Base-by-base conservation (phyloP, 2,797 vertebrate genomes). In the Aulostomus chinensis region DNA sequence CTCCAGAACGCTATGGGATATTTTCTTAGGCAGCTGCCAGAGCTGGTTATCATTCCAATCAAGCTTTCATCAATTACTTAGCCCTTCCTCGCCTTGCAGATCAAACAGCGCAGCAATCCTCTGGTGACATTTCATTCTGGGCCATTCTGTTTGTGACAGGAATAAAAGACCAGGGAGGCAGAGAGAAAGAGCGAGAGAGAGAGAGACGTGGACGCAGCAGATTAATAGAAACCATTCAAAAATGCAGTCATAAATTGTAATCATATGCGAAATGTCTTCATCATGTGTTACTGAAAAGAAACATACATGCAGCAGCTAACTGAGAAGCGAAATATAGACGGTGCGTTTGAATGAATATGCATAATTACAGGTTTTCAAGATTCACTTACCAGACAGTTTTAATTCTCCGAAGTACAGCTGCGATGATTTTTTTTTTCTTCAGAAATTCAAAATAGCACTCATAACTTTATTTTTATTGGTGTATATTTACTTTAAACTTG, bases 41-140 rank as follows among this genome's bases (percentile, higher is more conserved):
- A 51, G 38, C 69, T 76, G 78, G 62, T 89, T 90, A 87, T 84
- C 84, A 9, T 76, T 69, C 72, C 57, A 68, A 86, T 89, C 76
- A 83, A 78, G 73, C 80, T 85, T 87, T 90, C 86, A 59, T 81
- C 85, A 78, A 76, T 85, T 80, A 80, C 84, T 86, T 84, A 85
- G 62, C 67, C 64, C 46, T 46, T 53, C 68, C 37, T 63, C 34
- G 36, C 61, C 63, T 17, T 6, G 69, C 46, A 47, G 61, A 78
- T 83, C 73, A 78, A 80, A 78, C 51, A 7, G 15, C 2, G 12
- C 51, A 1, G 30, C 16, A 26, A 50, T 54, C 58, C 50, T 45
- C 32, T 43, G 56, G 45, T 64, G 71, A 59, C 61, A 54, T 61
- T 61, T 72, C 45, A 45, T 33, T 51, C 45, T 20, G 26, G 10